These are phyloP conservation scores for Pocota personata DNA, from an alignment of 2,888 invertebrate species.

Conservation along the genomic window DNA sequence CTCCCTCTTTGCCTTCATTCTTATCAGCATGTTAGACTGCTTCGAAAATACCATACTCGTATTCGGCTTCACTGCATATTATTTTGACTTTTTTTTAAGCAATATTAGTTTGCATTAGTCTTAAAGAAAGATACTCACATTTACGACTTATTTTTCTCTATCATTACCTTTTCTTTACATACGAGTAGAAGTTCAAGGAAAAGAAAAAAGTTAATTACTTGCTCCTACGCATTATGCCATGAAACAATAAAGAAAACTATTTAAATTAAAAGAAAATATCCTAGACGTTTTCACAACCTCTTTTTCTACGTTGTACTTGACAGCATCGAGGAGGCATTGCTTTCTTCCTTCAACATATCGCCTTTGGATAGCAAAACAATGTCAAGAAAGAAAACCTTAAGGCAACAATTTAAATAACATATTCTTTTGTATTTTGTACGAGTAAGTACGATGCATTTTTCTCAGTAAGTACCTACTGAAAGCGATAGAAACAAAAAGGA, in stretches of 20 bases:
- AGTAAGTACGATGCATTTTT: conserved; percentile 5
- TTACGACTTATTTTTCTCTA: too few relatives aligned
- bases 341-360: conserved; percentile 17
- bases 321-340: conserved; percentile 22
- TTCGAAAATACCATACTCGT: neutral
- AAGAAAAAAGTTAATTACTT: conserved; percentile 16
- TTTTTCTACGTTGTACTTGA: conserved; percentile 28
- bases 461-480: conserved; percentile 36
- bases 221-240: neutral
- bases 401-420: conserved; percentile 35
- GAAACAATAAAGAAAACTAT: conserved; percentile 1
- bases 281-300: conserved; percentile 1
- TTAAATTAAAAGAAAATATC: conserved; percentile 28
- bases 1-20: conserved; percentile 5
- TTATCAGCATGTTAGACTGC: conserved; percentile 23
- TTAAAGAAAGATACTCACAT: too few relatives aligned
- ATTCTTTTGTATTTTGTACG: conserved; percentile 24
- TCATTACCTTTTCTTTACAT: neutral
- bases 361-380: conserved; percentile 18
- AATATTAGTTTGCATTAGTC: too few relatives aligned
- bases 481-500: conserved; percentile 29
- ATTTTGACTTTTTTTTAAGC: neutral
- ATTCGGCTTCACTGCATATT: neutral
- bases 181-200: conserved; percentile 15
- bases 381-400: conserved; percentile 10